A percentile compares a stretch with the other conserved stretches of the same genome.
phyloP scores from a whole-genome alignment of 2,113 vertebrate species.

The Callaeas wilsoni region DNA sequence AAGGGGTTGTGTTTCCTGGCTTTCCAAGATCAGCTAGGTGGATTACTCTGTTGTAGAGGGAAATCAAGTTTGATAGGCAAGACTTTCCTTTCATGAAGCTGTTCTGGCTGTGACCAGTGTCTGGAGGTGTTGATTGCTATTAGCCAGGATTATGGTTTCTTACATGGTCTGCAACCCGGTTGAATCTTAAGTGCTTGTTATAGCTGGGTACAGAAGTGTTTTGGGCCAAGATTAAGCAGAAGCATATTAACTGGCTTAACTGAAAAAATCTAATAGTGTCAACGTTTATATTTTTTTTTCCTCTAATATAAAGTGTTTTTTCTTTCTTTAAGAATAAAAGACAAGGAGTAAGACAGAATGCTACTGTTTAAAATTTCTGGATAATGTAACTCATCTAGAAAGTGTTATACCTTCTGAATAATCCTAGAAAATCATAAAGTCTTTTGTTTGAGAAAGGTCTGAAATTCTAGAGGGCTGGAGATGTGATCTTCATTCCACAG shows the following conservation, averaged over 20 bases:
- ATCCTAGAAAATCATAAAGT: not conserved
- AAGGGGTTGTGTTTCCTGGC: not conserved
- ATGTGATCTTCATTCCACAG: not conserved
- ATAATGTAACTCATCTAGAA: not conserved
- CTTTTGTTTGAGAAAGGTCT: not conserved
- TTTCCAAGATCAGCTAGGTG: not conserved
- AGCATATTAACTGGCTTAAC: not conserved
- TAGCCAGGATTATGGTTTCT: not conserved
- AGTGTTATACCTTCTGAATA: not conserved
- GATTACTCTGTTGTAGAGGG: not conserved
- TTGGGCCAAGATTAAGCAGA: not conserved
- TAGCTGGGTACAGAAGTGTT: not conserved
- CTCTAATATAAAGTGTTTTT: not conserved
- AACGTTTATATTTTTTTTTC: not conserved
- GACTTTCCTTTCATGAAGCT: not conserved
- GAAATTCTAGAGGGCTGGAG: not conserved
- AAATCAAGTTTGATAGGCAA: not conserved
- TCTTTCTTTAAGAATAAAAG: not conserved
- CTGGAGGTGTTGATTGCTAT: not conserved
- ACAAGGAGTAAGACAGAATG: not conserved
- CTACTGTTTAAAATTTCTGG: not conserved
- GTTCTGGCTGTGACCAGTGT: not conserved
- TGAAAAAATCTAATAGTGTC: not conserved
- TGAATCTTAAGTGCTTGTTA: not conserved
- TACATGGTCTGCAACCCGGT: not conserved